Conservation (phyloP, 2,888 invertebrate genomes). For the Lysandra coridon region DNA sequence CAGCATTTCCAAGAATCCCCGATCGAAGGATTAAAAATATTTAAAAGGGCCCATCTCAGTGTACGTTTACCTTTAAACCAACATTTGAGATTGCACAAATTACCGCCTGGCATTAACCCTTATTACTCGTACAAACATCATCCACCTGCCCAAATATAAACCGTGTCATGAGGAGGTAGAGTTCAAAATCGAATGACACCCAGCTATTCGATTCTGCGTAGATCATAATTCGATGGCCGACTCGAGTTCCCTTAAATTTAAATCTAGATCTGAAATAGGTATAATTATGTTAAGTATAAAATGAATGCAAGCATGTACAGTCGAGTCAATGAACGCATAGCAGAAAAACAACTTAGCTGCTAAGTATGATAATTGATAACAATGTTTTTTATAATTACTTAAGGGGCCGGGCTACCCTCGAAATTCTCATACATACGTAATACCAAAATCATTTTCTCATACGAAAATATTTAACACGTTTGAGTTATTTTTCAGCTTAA, state of each 20-base stretch:
- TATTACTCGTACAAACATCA: slow-evolving; percentile 59
- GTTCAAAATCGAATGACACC: slow-evolving; percentile 33
- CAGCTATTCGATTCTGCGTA: slow-evolving; percentile 9
- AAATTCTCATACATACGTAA: too few species aligned
- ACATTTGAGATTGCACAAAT: slow-evolving; percentile 75
- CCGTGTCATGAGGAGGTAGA: slow-evolving; percentile 33
- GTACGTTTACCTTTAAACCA: slow-evolving; percentile 58
- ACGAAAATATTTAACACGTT: too few species aligned
- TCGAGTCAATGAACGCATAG: background rate
- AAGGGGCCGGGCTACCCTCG: too few species aligned
- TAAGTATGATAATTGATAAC: too few species aligned
- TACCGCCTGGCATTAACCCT: slow-evolving; percentile 70
- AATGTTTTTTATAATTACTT: too few species aligned
- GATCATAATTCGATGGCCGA: slow-evolving; percentile 29
- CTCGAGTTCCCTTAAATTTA: slow-evolving; percentile 18
- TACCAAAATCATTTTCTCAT: too few species aligned
- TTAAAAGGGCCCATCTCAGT: slow-evolving; percentile 35
- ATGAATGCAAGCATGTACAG: slow-evolving; percentile 6
- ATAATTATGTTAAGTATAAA: slow-evolving; percentile 11
- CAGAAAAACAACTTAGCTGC: background rate
- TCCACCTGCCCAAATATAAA: slow-evolving; percentile 32
- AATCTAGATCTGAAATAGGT: slow-evolving; percentile 14
- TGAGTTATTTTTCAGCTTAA: too few species aligned
- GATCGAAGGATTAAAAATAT: background rate
- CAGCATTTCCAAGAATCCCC: too few species aligned